Evolutionary conservation across 2,888 invertebrate genomes (phyloP), one percentile per base, ranked within the genome.

Genomic region (Pediacus dermestoides): DNA sequence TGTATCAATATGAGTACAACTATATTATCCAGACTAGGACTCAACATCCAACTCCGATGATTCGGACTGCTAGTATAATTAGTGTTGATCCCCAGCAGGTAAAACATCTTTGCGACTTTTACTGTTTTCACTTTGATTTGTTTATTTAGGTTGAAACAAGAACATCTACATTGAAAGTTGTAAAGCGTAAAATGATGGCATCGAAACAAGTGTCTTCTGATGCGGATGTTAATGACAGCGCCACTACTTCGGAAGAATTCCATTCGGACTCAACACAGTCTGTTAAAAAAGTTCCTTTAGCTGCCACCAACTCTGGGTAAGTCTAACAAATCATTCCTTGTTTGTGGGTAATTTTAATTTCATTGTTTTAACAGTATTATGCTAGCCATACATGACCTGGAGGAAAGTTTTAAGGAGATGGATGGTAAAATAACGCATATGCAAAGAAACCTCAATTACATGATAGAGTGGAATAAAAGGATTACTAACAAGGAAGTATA

Each of bases 1-100:
- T 89, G 13, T 74, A 87, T 46, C 94, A 94, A 61, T 93, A 84
- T 64, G 94, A 95, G 64, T 77, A 80, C 3, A 80, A 88, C 35
- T 93, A 83, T 64, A 73, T 83, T 32, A 82, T 94, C 22, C 75
- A 81, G 38, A 88, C 90, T 1, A 81, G 85, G 64, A 85, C 86
- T 4, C 75, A 80, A 37, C 85, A 85, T 64, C 79, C 79, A 50
- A 82, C 86, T 12, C 83, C 86, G 28, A 80, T 84, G 59, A 81
- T 85, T 55, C 74, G 84, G 45, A 80, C 83, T 16, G 75, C 80
- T 31, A 84, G 84, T 63, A 80, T 85, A 46, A 75, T 82, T 39
- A 82, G 82, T 55, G 76, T 81, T 34, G 80, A 81, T 44, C 76
- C 76, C 30, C 71, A 70, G 52, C 57, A 52, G 47, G 60, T 61